Evolutionary conservation across 2,888 invertebrate genomes (phyloP), one percentile per base, ranked within the genome.

Genomic region (Xylocampa areola): DNA sequence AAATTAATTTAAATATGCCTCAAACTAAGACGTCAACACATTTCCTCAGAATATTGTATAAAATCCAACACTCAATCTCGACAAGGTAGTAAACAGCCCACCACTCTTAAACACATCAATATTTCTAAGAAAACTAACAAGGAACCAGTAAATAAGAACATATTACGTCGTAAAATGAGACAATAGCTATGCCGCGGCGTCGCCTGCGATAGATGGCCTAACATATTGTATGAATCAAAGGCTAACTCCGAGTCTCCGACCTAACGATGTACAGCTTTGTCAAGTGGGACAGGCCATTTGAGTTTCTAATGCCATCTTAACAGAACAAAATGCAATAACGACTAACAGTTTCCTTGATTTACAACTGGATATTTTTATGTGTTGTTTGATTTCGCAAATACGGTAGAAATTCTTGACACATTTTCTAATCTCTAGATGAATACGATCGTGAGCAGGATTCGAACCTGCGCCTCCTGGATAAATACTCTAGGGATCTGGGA

Each of bases 191-290:
- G 30, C 35, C 25, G 29, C 11, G 25, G 16, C 19, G 14, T n/a
- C 40, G 27, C 3, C 14, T n/a, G 45, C 6, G 27, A 63, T 33
- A 36, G 7, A 68, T 44, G 54, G 40, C 21, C 8, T 16, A 27
- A 40, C 39, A 47, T 37, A 52, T 27, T 32, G 25, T 53, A 27
- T 27, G 39, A 43, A 59, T 60, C 35, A 44, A 36, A 36, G 40
- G 35, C 13, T 33, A 40, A 53, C 11, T n/a, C n/a, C 47, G 39
- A 40, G 37, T 47, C 17, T 45, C 48, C 33, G n/a, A 21, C 27
- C 36, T 67, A 74, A 71, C 52, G 71, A 67, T 43, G 47, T 57
- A 5, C 7, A 47, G 39, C 51, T 68, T 72, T 74, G 53, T 72
- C 53, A 62, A 6, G 36, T 39, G n/a, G 45, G 58, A 60, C 69